Evolutionary conservation across 2,113 vertebrate species (phyloP), one percentile per base, ranked within the genome.

Genomic region (Ramphastos sulfuratus): DNA sequence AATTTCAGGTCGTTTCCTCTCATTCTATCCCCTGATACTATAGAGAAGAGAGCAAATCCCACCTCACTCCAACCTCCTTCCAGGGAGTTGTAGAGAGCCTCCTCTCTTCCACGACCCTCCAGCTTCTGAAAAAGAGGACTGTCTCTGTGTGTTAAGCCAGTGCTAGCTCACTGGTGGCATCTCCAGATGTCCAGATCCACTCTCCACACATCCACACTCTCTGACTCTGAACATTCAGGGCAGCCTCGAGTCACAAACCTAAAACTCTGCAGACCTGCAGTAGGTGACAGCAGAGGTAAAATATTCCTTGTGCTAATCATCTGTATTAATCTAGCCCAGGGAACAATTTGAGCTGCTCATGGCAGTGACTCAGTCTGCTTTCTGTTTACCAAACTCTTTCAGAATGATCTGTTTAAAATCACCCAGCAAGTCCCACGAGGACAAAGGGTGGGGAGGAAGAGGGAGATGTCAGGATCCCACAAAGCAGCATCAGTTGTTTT

Each of bases 371-470:
- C 92, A 92, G 81, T 15, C 78, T 46, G 77, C 92, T 78, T 7
- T 30, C 28, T 81, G 83, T 37, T 89, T 93, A 86, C 91, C 60
- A 46, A 61, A 50, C 71, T 89, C 89, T 87, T 85, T 75, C 1
- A 79, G 77, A 83, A 83, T 12, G 86, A 92, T 93, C 88, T 81
- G 85, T 52, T 87, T 58, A 67, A 92, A 96, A 94, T 78, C 89
- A 92, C 60, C 17, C 44, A 89, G 69, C 9, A 39, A 87, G 65
- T 93, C 81, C 84, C 91, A 81, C 2, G 27, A 82, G 94, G 56
- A 72, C 50, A 9, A 4, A 74, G 95, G 95, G 93, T 83, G 95
- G 92, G 94, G 94, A 94, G 92, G 94, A 95, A 91, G 89, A 95
- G 89, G 92, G 79, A 89, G 94, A 96, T 91, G 92, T 54, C 92